These are phyloP conservation scores for Arion vulgaris DNA, from an alignment of 1,140 invertebrate species.

Conservation along the genomic window DNA sequence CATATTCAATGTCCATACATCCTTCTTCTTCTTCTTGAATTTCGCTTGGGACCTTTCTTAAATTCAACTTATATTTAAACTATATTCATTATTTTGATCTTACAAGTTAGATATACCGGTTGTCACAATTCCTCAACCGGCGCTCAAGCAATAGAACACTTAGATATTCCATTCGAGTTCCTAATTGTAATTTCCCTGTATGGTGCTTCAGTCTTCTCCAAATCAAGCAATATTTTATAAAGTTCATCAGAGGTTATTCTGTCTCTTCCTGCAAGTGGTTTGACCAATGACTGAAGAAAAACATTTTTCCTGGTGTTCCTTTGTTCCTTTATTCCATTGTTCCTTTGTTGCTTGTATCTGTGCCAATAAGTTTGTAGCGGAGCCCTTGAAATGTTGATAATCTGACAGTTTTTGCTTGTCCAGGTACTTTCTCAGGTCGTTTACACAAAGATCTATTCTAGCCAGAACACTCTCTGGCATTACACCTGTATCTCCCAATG, in stretches of 20 bases:
- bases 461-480: neutral
- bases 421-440: neutral
- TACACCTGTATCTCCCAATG: neutral
- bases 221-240: neutral
- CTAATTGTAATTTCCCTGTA: neutral
- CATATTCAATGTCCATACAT: too few species aligned
- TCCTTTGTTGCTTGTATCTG: too few species aligned
- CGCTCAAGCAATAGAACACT: neutral
- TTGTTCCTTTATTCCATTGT: too few species aligned
- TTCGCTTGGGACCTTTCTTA: too few species aligned
- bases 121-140: too few species aligned
- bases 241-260: neutral
- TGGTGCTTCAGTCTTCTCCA: neutral
- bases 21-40: too few species aligned
- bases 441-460: conserved; percentile 1
- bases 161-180: neutral
- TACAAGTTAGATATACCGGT: too few species aligned
- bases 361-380: neutral
- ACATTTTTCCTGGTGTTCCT: neutral
- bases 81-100: too few species aligned
- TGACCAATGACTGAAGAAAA: neutral
- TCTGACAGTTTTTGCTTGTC: neutral
- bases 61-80: too few species aligned
- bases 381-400: neutral
- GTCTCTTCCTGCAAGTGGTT: neutral